Evolutionary conservation across 1,140 invertebrate genomes (phyloP).

Genomic region (Pseudobourletiella spinata): DNA sequence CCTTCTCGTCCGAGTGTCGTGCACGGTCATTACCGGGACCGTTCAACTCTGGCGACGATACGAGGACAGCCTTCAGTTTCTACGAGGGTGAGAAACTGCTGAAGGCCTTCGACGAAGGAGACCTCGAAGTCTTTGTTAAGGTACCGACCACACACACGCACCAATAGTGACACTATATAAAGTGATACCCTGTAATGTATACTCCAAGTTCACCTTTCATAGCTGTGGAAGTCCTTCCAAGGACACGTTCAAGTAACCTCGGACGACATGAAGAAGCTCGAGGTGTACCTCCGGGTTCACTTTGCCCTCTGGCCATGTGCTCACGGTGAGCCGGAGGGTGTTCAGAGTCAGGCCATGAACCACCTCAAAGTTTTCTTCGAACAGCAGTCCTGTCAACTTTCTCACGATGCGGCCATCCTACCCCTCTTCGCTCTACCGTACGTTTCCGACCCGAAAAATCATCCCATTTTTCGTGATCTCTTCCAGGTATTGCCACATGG

Average conservation of each 20-base stretch:
- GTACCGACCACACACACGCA: neutral
- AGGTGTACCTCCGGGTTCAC: slow-evolving; percentile 34
- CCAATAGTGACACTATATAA: neutral
- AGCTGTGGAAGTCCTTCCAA: slow-evolving; percentile 33
- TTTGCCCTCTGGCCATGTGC: slow-evolving; percentile 30
- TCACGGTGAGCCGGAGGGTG: slow-evolving; percentile 12
- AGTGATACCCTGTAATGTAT: neutral
- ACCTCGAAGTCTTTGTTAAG: slow-evolving; percentile 20
- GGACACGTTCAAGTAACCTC: slow-evolving; percentile 24
- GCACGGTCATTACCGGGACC: slow-evolving; percentile 20
- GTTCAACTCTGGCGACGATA: neutral
- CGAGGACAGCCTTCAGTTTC: slow-evolving; percentile 22
- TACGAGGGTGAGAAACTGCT: slow-evolving; percentile 26
- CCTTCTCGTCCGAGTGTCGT: slow-evolving; percentile 24
- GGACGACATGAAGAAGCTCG: slow-evolving; percentile 34
- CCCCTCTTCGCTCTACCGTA: slow-evolving; percentile 33
- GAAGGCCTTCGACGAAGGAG: slow-evolving; percentile 31
- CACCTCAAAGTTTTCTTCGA: slow-evolving; percentile 30
- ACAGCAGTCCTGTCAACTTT: slow-evolving; percentile 16
- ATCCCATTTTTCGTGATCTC: slow-evolving; percentile 30
- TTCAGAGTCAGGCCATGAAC: slow-evolving; percentile 18
- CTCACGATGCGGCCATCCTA: slow-evolving; percentile 23
- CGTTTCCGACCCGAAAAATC: slow-evolving; percentile 20
- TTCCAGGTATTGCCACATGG: slow-evolving; percentile 15
- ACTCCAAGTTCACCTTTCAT: neutral